Conservation (phyloP, 2,797 vertebrate species). For the Rhinogobio ventralis region DNA sequence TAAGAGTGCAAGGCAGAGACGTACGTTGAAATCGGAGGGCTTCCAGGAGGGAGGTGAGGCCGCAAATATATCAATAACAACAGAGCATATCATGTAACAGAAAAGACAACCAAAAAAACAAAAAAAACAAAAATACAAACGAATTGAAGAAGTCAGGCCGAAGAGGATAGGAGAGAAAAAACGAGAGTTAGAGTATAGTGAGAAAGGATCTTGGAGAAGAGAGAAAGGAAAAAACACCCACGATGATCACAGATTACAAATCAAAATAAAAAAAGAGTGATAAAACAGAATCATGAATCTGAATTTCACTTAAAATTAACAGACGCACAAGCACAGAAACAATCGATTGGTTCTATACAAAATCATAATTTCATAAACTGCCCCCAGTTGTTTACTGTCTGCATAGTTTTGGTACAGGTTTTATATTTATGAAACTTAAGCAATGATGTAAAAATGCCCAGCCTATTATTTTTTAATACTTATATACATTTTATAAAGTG, state of each 20-base stretch:
- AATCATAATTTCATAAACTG: conserved; percentile 66
- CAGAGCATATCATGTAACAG: conserved; percentile 83
- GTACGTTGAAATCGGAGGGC: conserved; percentile 85
- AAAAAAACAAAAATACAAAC: conserved; percentile 76
- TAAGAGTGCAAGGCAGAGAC: conserved; percentile 75
- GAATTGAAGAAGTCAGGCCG: conserved; percentile 72
- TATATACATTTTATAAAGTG: neutral
- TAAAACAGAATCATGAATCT: conserved; percentile 54
- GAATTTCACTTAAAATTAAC: conserved; percentile 51
- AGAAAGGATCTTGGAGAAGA: conserved; percentile 44
- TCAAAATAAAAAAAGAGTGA: conserved; percentile 54
- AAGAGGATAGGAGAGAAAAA: conserved; percentile 60
- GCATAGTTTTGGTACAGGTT: neutral
- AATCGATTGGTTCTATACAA: conserved; percentile 69
- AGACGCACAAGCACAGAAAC: neutral
- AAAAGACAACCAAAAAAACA: conserved; percentile 77
- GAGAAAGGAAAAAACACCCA: conserved; percentile 43
- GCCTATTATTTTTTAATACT: neutral
- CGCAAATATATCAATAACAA: conserved; percentile 79
- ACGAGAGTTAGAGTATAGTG: conserved; percentile 53
- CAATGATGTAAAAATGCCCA: neutral
- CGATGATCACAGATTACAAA: conserved; percentile 39
- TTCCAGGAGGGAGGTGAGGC: conserved; percentile 81
- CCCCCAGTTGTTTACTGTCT: neutral
- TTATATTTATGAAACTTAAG: neutral